A percentile compares a stretch with the other conserved stretches of the same genome.
These are phyloP conservation scores for Dolomedes plantarius DNA, from an alignment of 2,888 invertebrate species.

Conservation along the genomic window DNA sequence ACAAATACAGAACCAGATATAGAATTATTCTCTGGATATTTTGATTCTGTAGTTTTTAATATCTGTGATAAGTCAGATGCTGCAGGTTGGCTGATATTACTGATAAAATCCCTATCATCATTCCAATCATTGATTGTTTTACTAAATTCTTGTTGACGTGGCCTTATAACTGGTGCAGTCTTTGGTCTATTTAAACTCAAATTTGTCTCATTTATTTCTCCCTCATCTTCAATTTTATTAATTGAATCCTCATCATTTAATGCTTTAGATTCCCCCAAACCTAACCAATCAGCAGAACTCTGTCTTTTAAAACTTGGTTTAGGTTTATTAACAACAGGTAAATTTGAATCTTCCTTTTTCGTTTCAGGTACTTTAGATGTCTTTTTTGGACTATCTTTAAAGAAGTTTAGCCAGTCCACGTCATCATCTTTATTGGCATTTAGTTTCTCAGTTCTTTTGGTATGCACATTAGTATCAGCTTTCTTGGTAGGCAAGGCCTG, in stretches of 20 bases:
- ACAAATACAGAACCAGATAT: no score
- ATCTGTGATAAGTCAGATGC: background rate
- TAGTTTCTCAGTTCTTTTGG: slow-evolving; percentile 45
- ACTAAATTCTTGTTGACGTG: background rate
- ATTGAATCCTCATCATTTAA: background rate
- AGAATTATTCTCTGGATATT: background rate
- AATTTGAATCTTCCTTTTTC: background rate
- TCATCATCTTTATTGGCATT: slow-evolving; percentile 31
- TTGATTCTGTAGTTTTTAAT: background rate
- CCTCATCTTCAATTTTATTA: background rate
- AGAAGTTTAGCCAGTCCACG: slow-evolving; percentile 47
- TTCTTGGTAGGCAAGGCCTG: background rate
- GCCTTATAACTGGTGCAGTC: background rate
- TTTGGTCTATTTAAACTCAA: background rate
- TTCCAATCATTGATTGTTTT: background rate
- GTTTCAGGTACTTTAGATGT: background rate
- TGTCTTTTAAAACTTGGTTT: slow-evolving; percentile 23
- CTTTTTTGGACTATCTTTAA: slow-evolving; percentile 58
- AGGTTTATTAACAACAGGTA: background rate
- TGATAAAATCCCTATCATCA: background rate
- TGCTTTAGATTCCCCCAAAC: slow-evolving; percentile 45
- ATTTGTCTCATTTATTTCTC: background rate
- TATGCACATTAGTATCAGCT: background rate
- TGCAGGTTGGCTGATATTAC: background rate
- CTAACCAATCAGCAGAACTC: slow-evolving; percentile 64